Percentiles rank a stretch among this genome's conserved stretches.
phyloP scores from a whole-genome alignment of 2,888 invertebrate species.

The Craniophora ligustri region DNA sequence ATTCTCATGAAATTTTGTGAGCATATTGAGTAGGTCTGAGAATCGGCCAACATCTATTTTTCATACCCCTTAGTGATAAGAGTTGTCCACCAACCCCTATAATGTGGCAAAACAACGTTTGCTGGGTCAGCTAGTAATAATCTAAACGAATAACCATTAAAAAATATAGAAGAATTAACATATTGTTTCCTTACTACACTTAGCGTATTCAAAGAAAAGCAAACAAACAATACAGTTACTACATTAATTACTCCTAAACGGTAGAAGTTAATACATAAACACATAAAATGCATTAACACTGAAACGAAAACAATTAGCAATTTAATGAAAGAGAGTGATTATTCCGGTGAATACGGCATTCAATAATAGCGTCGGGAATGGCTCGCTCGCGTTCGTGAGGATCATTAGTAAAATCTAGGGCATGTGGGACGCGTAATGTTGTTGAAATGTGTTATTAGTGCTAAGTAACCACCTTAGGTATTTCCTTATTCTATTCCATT shows the following conservation, averaged over 20 bases:
- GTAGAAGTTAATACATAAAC: slow-evolving; percentile 13
- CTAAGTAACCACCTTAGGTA: not conserved
- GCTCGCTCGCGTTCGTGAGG: slow-evolving; percentile 27
- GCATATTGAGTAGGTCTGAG: no score
- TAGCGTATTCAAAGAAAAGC: no score
- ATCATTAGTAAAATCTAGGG: slow-evolving; percentile 34
- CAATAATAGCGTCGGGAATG: slow-evolving; percentile 34
- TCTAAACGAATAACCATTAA: no score
- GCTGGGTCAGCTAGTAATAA: no score
- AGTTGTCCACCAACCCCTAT: no score
- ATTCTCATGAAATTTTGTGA: no score
- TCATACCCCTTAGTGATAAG: no score
- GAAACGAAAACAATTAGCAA: slow-evolving; percentile 38
- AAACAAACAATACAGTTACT: not conserved
- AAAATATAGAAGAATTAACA: no score
- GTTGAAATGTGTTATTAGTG: slow-evolving; percentile 16
- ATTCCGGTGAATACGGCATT: slow-evolving; percentile 25
- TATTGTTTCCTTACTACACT: no score
- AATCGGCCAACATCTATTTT: no score
- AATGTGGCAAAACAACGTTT: no score
- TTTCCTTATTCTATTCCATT: not conserved
- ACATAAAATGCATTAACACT: slow-evolving; percentile 31
- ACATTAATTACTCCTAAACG: slow-evolving; percentile 1
- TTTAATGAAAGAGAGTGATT: slow-evolving; percentile 32
- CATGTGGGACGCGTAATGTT: slow-evolving; percentile 13